A percentile compares a stretch with the other conserved stretches of the same genome.
Conservation (phyloP, 2,888 invertebrate genomes). For the Euzetes globulus region DNA sequence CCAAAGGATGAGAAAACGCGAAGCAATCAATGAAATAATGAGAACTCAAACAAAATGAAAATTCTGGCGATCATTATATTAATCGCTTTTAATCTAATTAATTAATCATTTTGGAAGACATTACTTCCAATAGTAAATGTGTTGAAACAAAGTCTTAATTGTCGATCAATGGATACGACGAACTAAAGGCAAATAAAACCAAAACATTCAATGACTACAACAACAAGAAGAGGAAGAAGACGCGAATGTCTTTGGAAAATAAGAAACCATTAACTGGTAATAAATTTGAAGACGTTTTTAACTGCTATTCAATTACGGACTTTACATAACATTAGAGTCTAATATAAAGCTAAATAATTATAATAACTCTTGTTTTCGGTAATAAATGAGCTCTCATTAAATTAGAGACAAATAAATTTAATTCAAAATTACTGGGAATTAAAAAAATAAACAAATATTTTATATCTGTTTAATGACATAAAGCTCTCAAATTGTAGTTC, state of each 20-base stretch:
- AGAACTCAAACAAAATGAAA: too few relatives aligned
- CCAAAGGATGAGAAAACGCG: too few relatives aligned
- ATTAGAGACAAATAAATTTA: too few relatives aligned
- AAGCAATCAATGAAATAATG: too few relatives aligned
- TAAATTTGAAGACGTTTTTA: neutral
- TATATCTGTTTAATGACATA: too few relatives aligned
- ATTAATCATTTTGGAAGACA: constrained; percentile 14
- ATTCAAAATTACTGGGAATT: too few relatives aligned
- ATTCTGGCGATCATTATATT: neutral
- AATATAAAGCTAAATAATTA: too few relatives aligned
- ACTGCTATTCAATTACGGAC: neutral
- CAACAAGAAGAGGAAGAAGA: neutral
- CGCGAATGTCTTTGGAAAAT: neutral
- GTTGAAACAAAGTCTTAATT: constrained; percentile 1
- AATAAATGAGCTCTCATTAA: too few relatives aligned
- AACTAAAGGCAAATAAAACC: neutral
- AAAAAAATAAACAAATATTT: too few relatives aligned
- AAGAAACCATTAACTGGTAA: neutral
- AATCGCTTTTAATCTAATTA: constrained; percentile 8
- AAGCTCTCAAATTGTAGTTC: too few relatives aligned
- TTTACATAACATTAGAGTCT: neutral
- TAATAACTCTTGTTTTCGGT: too few relatives aligned
- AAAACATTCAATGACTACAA: neutral
- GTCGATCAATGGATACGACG: neutral
- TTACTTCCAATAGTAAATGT: neutral